phyloP scores from a whole-genome alignment of 2,888 invertebrate species.

The Enoplolaimus lenunculus region DNA sequence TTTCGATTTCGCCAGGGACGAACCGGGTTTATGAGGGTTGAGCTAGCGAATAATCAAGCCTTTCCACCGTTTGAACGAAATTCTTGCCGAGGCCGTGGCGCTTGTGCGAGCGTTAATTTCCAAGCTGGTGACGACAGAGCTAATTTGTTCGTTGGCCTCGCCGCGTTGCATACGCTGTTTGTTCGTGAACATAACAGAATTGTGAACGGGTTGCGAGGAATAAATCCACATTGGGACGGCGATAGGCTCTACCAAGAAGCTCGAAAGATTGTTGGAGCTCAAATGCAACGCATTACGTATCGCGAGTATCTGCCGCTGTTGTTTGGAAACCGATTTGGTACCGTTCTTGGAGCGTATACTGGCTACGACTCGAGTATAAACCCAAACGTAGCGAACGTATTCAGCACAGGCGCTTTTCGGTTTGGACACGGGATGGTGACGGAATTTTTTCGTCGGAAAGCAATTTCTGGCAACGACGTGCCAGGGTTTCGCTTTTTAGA shows the following conservation, averaged over 20 bases:
- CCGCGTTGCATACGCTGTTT: constrained; percentile 49
- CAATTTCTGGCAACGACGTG: constrained; percentile 59
- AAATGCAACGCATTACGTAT: constrained; percentile 82
- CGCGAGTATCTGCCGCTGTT: constrained; percentile 73
- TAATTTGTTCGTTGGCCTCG: constrained; percentile 40
- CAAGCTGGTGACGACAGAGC: constrained; percentile 33
- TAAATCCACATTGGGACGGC: constrained; percentile 82
- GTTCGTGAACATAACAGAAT: constrained; percentile 87
- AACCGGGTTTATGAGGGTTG: constrained; percentile 2
- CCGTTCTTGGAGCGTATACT: constrained; percentile 58
- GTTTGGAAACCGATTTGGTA: constrained; percentile 47
- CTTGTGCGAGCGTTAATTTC: constrained; percentile 28
- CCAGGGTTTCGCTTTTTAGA: constrained; percentile 76
- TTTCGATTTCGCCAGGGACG: constrained; percentile 7
- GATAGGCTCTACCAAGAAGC: constrained; percentile 57
- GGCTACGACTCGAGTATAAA: constrained; percentile 65
- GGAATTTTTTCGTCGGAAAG: constrained; percentile 65
- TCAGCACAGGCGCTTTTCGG: constrained; percentile 81
- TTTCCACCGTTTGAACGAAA: not conserved
- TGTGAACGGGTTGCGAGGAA: constrained; percentile 56
- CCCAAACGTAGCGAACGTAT: constrained; percentile 74
- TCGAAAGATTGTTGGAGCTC: constrained; percentile 63
- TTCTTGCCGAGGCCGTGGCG: not conserved
- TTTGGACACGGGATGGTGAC: constrained; percentile 25
- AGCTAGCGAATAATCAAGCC: not conserved